Percentiles rank a stretch among this genome's conserved stretches.
phyloP scores from a whole-genome alignment of 2,797 vertebrate genomes.

The Melanotaenia boesemani region DNA sequence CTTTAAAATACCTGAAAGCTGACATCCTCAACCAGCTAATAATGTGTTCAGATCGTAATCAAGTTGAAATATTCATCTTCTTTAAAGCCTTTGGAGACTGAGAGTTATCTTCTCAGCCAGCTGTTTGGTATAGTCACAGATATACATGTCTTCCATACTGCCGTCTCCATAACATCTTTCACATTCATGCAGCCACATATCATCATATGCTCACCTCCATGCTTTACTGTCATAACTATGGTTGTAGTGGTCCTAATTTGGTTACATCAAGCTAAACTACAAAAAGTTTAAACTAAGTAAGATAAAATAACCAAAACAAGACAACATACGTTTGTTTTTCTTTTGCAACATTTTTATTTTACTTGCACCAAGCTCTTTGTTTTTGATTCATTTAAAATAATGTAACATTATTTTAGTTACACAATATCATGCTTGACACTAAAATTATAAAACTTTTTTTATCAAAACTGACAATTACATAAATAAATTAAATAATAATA shows the following conservation, averaged over 20 bases:
- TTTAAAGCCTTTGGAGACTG: background rate
- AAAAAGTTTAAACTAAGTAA: background rate
- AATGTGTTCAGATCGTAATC: background rate
- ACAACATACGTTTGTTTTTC: background rate
- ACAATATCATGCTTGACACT: background rate
- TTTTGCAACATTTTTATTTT: background rate
- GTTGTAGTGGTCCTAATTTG: background rate
- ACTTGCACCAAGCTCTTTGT: background rate
- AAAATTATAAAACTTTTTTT: background rate
- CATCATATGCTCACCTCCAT: background rate
- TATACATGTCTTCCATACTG: background rate
- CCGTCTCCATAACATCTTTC: background rate
- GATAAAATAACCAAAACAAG: background rate
- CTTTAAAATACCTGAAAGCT: too few species aligned
- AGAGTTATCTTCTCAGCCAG: background rate
- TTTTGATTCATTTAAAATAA: too few species aligned
- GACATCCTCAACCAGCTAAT: background rate
- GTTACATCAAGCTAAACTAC: background rate
- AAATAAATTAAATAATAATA: background rate
- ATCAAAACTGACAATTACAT: background rate
- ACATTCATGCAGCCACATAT: background rate
- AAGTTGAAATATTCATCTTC: background rate
- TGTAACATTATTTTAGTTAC: background rate
- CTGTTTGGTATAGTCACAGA: background rate
- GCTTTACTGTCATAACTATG: background rate